These are phyloP conservation scores for Chirona hameri DNA, from an alignment of 2,888 invertebrate genomes.

Conservation along the genomic window DNA sequence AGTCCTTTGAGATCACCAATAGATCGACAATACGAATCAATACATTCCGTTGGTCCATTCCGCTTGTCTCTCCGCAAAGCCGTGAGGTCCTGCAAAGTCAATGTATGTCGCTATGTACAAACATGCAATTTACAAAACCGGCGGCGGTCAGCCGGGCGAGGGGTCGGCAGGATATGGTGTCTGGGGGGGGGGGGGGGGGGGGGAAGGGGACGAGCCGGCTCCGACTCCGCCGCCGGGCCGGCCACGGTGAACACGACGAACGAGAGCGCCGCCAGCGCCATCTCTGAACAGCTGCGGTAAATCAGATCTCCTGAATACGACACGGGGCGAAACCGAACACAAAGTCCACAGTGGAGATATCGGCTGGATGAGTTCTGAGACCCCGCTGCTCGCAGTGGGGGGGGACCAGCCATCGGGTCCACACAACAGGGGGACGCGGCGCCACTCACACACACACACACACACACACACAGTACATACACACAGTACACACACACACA, in stretches of 20 bases:
- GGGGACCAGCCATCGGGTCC: too few relatives aligned
- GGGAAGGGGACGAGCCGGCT: neutral
- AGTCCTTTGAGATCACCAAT: too few relatives aligned
- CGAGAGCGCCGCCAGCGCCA: too few relatives aligned
- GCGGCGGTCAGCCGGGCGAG: neutral
- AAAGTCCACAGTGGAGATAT: too few relatives aligned
- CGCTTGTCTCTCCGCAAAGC: too few relatives aligned
- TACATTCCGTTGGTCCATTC: too few relatives aligned
- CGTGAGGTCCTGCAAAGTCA: neutral
- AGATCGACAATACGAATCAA: too few relatives aligned
- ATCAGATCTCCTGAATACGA: neutral
- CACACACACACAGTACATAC: neutral
- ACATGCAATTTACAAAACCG: constrained; percentile 22
- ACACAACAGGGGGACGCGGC: too few relatives aligned
- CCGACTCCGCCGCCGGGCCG: neutral
- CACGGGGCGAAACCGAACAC: too few relatives aligned
- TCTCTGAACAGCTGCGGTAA: neutral
- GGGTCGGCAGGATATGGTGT: neutral
- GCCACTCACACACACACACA: neutral
- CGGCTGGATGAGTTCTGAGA: too few relatives aligned
- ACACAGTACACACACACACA: neutral
- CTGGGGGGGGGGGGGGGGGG: neutral
- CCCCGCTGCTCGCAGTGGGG: too few relatives aligned
- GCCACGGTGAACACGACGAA: neutral
- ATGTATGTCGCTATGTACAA: constrained; percentile 23